These are phyloP conservation scores for Lasioglossum morio DNA, from an alignment of 2,888 invertebrate genomes.

Conservation along the genomic window DNA sequence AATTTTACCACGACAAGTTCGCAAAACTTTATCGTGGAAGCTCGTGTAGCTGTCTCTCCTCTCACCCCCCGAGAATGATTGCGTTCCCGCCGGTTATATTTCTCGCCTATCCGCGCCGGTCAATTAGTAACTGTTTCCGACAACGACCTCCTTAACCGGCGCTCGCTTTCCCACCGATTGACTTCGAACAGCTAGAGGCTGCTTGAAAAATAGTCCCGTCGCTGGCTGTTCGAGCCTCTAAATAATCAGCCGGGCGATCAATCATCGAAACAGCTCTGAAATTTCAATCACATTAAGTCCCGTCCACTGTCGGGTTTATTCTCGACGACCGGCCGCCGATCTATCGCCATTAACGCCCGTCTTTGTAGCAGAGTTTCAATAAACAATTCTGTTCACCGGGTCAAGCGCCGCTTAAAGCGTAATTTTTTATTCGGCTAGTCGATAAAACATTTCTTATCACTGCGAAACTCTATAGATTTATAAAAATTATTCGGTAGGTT, in stretches of 20 bases:
- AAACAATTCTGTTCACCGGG: constrained; percentile 20
- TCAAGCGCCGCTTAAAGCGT: constrained; percentile 10
- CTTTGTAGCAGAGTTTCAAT: constrained; percentile 26
- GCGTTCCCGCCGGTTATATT: constrained; percentile 16
- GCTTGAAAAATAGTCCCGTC: not conserved
- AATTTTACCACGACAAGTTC: not conserved
- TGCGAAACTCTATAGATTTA: too few species aligned
- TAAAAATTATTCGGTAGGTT: not conserved
- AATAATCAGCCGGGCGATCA: constrained; percentile 19
- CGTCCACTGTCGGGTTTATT: constrained; percentile 18
- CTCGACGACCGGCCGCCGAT: not conserved
- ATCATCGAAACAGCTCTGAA: constrained; percentile 17
- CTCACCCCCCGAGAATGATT: not conserved
- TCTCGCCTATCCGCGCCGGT: not conserved
- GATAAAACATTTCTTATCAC: not conserved
- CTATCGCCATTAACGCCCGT: constrained; percentile 17
- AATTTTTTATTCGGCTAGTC: constrained; percentile 15
- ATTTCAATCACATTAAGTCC: constrained; percentile 18
- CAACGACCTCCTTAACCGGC: not conserved
- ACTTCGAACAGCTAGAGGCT: not conserved
- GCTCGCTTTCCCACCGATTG: not conserved
- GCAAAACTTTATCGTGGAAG: not conserved
- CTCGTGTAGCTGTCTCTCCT: not conserved
- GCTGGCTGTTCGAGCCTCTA: not conserved
- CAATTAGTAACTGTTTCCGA: constrained; percentile 19